Evolutionary conservation across 2,797 vertebrate species (phyloP).

Genomic region (Mormyrus proboscirostris): DNA sequence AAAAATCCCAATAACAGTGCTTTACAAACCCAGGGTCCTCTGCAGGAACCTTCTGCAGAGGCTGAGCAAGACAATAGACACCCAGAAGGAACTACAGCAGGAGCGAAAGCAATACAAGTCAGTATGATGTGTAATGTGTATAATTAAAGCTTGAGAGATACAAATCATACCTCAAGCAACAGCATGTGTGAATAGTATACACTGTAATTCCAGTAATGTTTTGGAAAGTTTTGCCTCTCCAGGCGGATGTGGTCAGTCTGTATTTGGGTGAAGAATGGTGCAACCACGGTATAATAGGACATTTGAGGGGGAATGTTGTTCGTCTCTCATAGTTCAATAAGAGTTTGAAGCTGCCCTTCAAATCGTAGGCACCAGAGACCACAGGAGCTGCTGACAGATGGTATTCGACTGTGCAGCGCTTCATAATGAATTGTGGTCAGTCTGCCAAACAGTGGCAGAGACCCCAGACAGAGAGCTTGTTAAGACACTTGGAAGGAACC

Average conservation of each 20-base stretch:
- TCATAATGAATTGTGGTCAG: slow-evolving; percentile 2
- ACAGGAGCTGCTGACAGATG: neutral
- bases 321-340: neutral
- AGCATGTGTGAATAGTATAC: neutral
- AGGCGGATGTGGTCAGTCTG: neutral
- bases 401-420: neutral
- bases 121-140: neutral
- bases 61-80: neutral
- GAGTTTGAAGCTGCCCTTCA: neutral
- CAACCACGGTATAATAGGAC: neutral
- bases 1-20: neutral
- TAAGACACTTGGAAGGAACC: slow-evolving; percentile 6
- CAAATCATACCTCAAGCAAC: neutral
- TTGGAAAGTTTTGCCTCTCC: neutral
- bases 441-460: slow-evolving; percentile 16
- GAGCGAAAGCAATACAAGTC: neutral
- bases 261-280: neutral
- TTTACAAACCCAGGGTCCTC: neutral
- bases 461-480: slow-evolving; percentile 10
- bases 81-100: neutral
- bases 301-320: neutral
- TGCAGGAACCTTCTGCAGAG: neutral
- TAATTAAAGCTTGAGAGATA: neutral
- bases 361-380: neutral
- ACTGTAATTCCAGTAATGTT: neutral